phyloP scores from a whole-genome alignment of 2,113 vertebrate species.

The Solea senegalensis region DNA sequence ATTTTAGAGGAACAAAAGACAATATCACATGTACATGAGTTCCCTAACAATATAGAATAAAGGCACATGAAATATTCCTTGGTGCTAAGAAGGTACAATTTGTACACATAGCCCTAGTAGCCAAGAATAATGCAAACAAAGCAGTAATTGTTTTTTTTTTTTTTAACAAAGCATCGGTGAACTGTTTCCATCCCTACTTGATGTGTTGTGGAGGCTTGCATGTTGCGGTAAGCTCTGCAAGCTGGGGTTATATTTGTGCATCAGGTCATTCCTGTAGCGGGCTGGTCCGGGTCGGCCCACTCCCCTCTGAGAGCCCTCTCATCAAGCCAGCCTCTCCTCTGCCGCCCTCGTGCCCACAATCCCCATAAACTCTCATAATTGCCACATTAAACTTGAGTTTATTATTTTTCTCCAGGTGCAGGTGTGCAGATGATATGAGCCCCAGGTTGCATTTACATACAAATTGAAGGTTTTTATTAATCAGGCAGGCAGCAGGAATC shows the following conservation, averaged over 20 bases:
- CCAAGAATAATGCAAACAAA: conserved; percentile 11
- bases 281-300: conserved; percentile 61
- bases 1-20: conserved; percentile 7
- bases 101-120: background rate
- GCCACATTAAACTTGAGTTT: conserved; percentile 98
- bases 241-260: conserved; percentile 70
- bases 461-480: conserved; percentile 99
- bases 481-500: conserved; percentile 99
- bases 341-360: conserved; percentile 81
- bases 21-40: background rate
- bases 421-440: conserved; percentile 98
- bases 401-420: conserved; percentile 99
- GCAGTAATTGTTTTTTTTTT: background rate
- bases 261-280: conserved; percentile 74
- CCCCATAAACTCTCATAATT: conserved; percentile 99
- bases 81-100: background rate
- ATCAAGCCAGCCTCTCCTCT: conserved; percentile 82
- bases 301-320: conserved; percentile 77
- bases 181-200: conserved; percentile 12
- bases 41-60: background rate
- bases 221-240: conserved; percentile 43
- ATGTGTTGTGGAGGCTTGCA: conserved; percentile 8
- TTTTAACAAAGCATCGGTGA: conserved; percentile 17
- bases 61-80: background rate
- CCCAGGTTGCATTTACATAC: conserved; percentile 99